Conservation (phyloP, 2,888 invertebrate genomes). For the Heliconius ethilla region DNA sequence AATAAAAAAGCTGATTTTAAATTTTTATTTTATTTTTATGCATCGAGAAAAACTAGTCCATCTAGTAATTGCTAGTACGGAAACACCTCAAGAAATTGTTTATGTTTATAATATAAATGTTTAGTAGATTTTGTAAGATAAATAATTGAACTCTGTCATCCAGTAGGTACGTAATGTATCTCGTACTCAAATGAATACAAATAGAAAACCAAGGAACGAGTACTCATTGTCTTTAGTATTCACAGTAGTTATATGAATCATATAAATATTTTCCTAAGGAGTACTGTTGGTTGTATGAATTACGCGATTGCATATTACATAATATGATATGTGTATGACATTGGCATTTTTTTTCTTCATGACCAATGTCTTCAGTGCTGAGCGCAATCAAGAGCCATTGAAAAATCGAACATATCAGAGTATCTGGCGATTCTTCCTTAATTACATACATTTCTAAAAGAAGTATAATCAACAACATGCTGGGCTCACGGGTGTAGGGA, state of each 20-base stretch:
- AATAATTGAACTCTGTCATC: not conserved
- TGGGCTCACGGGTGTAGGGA: too few species aligned
- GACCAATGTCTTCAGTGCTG: too few species aligned
- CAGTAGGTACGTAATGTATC: not conserved
- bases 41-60: not conserved
- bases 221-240: not conserved
- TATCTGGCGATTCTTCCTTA: too few species aligned
- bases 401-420: too few species aligned
- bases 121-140: not conserved
- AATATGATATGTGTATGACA: not conserved
- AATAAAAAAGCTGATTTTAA: not conserved
- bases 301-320: not conserved
- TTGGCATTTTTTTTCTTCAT: not conserved
- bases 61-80: not conserved
- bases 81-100: not conserved
- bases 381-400: too few species aligned
- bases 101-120: not conserved
- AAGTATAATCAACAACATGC: too few species aligned
- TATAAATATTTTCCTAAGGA: not conserved
- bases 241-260: not conserved
- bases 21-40: too few species aligned
- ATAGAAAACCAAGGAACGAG: not conserved
- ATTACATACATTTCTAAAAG: too few species aligned
- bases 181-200: not conserved
- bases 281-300: not conserved